Conservation (phyloP, 2,888 invertebrate genomes). For the Panzeria rudis region DNA sequence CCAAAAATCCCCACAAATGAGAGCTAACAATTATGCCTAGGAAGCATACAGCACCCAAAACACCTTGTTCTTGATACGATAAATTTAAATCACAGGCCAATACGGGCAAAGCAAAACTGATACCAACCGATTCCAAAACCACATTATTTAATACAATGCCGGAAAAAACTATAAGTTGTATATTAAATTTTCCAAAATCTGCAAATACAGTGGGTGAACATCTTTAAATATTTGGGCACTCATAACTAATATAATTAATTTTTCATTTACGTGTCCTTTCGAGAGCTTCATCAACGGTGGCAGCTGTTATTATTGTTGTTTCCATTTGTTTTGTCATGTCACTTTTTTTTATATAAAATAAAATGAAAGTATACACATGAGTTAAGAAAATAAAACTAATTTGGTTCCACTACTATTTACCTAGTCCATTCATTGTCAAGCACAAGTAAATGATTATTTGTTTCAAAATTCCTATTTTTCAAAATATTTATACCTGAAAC, state of each 20-base stretch:
- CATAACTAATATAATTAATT: not conserved
- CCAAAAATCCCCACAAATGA: conserved; percentile 85
- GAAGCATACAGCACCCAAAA: conserved; percentile 82
- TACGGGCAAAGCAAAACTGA: conserved; percentile 85
- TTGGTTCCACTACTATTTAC: not conserved
- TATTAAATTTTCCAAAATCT: conserved; percentile 85
- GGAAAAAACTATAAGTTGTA: conserved; percentile 83
- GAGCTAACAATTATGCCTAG: conserved; percentile 85
- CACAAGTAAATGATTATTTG: not conserved
- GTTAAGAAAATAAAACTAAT: not conserved
- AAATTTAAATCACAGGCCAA: conserved; percentile 83
- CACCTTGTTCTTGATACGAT: conserved; percentile 82
- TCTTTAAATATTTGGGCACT: not conserved
- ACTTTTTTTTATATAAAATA: conserved; percentile 2
- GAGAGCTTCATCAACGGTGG: conserved; percentile 73
- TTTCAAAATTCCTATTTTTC: conserved; percentile 13
- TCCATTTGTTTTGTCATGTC: conserved; percentile 35
- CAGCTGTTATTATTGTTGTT: conserved; percentile 18
- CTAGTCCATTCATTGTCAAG: conserved; percentile 21
- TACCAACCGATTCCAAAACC: conserved; percentile 83
- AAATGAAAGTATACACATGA: not conserved
- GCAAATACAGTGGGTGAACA: no score
- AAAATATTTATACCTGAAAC: conserved; percentile 30
- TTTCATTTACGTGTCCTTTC: conserved; percentile 69
- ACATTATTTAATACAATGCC: conserved; percentile 85